Evolutionary conservation across 2,888 invertebrate genomes (phyloP).

Genomic region (Cyclophora punctaria): DNA sequence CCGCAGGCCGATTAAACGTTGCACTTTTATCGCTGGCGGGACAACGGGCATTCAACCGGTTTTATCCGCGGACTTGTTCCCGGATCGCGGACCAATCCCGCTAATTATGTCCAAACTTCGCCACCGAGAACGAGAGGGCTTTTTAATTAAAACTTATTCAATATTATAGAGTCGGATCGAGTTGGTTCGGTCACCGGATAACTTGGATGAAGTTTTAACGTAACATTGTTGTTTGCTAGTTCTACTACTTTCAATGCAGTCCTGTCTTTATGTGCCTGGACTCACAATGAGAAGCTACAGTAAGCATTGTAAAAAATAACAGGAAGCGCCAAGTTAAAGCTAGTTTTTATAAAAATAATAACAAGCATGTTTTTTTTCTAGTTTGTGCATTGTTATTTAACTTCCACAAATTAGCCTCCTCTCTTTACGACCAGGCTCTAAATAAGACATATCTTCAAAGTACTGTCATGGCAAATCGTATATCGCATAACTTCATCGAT

Average conservation of each 20-base stretch:
- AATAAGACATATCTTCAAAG: too few relatives aligned
- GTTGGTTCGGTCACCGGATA: constrained; percentile 39
- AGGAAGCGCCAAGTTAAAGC: too few relatives aligned
- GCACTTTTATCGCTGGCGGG: constrained; percentile 13
- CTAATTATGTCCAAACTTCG: constrained; percentile 57
- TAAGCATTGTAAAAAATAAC: too few relatives aligned
- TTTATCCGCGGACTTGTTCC: constrained; percentile 17
- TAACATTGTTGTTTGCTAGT: constrained; percentile 14
- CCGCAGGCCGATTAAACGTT: constrained; percentile 3
- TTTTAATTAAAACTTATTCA: constrained; percentile 71
- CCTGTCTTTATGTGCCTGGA: too few relatives aligned
- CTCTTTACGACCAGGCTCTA: too few relatives aligned
- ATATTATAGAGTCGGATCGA: constrained; percentile 51
- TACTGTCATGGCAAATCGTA: too few relatives aligned
- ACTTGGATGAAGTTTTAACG: constrained; percentile 30
- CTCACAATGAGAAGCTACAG: too few relatives aligned
- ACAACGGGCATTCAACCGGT: constrained; percentile 22
- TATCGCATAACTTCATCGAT: too few relatives aligned
- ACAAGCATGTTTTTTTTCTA: too few relatives aligned
- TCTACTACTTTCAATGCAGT: neutral
- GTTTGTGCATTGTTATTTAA: too few relatives aligned
- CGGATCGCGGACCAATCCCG: constrained; percentile 39
- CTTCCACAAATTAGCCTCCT: too few relatives aligned
- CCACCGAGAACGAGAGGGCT: constrained; percentile 37
- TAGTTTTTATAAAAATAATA: too few relatives aligned